Evolutionary conservation across 2,797 vertebrate species (phyloP).

Genomic region (Crocodylus rhombifer): DNA sequence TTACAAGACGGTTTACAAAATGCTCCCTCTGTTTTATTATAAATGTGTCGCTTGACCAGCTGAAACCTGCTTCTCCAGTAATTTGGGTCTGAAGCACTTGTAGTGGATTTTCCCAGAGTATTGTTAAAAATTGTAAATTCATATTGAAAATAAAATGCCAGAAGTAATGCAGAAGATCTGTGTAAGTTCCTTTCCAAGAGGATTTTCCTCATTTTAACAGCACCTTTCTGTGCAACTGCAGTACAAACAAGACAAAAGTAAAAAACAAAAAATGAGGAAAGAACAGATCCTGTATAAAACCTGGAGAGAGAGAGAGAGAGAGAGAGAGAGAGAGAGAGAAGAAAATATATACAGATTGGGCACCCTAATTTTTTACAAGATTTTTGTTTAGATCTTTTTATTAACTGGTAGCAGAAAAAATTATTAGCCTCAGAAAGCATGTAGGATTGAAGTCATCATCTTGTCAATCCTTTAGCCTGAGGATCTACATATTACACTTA

Average conservation of each 20-base stretch:
- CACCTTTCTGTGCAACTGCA: not conserved
- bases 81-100: not conserved
- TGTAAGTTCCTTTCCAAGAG: not conserved
- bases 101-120: not conserved
- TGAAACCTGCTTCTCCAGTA: not conserved
- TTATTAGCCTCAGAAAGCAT: not conserved
- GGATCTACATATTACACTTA: no score
- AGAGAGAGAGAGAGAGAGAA: not conserved
- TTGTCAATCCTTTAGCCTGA: no score
- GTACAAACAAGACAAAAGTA: not conserved
- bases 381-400: not conserved
- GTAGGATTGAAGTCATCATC: not conserved
- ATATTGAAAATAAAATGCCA: not conserved
- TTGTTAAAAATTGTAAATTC: not conserved
- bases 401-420: not conserved
- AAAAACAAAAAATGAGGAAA: not conserved
- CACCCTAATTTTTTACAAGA: rapidly evolving
- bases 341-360: not conserved
- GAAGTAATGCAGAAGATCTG: not conserved
- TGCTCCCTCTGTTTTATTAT: not conserved
- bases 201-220: not conserved
- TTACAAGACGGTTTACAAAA: slow-evolving; percentile 12
- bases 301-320: not conserved
- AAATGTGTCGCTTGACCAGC: not conserved
- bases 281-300: not conserved